A percentile compares a stretch with the other conserved stretches of the same genome.
Evolutionary conservation across 2,113 vertebrate species (phyloP).

Genomic region (Indicator maculatus): DNA sequence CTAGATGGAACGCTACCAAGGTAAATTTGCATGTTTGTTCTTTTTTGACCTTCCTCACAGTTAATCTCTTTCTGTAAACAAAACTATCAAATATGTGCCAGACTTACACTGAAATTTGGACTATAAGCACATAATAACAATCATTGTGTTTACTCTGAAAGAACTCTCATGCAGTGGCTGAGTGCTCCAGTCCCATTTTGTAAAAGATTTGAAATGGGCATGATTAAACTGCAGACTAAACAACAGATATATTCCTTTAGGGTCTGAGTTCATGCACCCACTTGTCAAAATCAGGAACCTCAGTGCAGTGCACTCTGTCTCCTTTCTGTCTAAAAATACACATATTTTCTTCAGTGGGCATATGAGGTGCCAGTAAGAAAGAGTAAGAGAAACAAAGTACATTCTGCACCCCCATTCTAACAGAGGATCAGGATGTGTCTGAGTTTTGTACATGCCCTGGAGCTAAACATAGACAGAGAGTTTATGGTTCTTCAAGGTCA

Average conservation of each 20-base stretch:
- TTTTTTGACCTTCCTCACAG: not conserved
- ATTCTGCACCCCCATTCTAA: not conserved
- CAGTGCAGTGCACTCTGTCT: not conserved
- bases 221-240: not conserved
- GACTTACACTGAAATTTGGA: not conserved
- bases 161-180: not conserved
- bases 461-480: not conserved
- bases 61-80: constrained; percentile 16
- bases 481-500: not conserved
- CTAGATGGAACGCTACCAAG: not conserved
- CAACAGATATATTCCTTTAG: not conserved
- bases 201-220: not conserved
- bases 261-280: not conserved
- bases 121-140: not conserved
- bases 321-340: not conserved
- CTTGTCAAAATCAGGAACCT: not conserved
- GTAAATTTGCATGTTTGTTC: not conserved
- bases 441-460: not conserved
- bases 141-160: not conserved
- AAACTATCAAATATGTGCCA: not conserved
- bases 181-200: not conserved
- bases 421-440: not conserved
- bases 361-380: not conserved
- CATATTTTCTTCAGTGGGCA: not conserved
- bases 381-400: not conserved